Evolutionary conservation across 2,797 vertebrate species (phyloP), one percentile per base, ranked within the genome.

Genomic region (Microchirus variegatus): DNA sequence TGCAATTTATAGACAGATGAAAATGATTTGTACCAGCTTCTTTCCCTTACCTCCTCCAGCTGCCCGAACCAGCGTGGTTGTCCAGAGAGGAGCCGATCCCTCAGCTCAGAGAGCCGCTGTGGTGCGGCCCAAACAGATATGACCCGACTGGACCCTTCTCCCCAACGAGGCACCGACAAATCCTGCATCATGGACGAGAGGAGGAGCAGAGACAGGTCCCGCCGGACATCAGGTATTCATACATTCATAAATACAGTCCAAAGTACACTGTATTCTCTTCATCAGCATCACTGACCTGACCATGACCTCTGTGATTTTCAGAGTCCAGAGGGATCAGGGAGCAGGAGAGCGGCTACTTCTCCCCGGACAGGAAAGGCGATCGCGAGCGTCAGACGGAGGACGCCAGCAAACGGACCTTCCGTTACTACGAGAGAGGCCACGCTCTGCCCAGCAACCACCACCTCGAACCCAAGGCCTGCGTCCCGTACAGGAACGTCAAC

Each of bases 401-500:
- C 12, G 75, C 15, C 61, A 83, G 53, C 17, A 82, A 83, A 40
- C 44, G 61, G 10, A 50, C 42, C 0, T 67, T 81, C 67, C 92
- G 86, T 46, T 90, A 89, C 80, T 90, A 82, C 0, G 92, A 94
- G 22, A 89, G 84, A 53, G 87, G 89, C 10, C 90, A 76, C 66
- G 77, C 92, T 17, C 89, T 96, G 56, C 93, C 93, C 0, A 88
- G 49, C 71, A 93, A 92, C 79, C 89, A 91, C 65, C 86, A 89
- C n/a, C 88, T 71, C 1, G 93, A 94, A 66, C 87, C 92, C 60
- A 94, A 94, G 80, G 91, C 92, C 56, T 83, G 87, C 0, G 92
- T 94, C 46, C 94, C 93, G 3, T 94, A 87, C 74, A 84, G 94
- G 73, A 94, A 89, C 19, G 74, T 90, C 10, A 93, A 90, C 64